These are phyloP conservation scores for Akabosia matsudoensis DNA, from an alignment of 1,140 invertebrate species.

Conservation along the genomic window DNA sequence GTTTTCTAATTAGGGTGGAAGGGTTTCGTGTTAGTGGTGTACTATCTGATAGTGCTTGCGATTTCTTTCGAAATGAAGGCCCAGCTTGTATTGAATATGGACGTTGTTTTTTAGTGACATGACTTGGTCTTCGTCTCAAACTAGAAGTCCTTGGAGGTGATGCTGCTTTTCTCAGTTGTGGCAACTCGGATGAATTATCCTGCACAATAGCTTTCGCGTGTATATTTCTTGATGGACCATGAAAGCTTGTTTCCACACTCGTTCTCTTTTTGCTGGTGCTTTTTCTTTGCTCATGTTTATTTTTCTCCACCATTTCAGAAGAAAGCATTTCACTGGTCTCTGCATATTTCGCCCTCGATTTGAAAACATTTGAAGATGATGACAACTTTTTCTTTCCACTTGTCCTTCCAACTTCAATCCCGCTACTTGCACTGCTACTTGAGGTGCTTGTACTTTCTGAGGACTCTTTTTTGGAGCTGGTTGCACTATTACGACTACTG, in stretches of 20 bases:
- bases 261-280: too few relatives aligned
- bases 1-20: not conserved
- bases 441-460: not conserved
- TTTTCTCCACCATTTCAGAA: too few relatives aligned
- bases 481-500: not conserved
- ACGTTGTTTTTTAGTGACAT: not conserved
- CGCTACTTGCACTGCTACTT: not conserved
- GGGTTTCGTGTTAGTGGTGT: not conserved
- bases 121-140: slow-evolving; percentile 3
- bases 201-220: too few relatives aligned
- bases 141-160: not conserved
- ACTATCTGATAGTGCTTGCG: not conserved
- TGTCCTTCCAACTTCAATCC: not conserved
- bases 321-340: too few relatives aligned
- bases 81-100: not conserved
- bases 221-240: too few relatives aligned
- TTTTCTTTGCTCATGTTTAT: too few relatives aligned
- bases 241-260: too few relatives aligned
- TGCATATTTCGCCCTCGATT: not conserved
- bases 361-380: not conserved
- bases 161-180: too few relatives aligned
- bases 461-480: not conserved
- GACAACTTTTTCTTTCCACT: not conserved
- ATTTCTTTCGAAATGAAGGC: not conserved
- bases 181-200: too few relatives aligned